Base-by-base conservation (phyloP, 2,888 invertebrate species). In the Frankliniella fusca region DNA sequence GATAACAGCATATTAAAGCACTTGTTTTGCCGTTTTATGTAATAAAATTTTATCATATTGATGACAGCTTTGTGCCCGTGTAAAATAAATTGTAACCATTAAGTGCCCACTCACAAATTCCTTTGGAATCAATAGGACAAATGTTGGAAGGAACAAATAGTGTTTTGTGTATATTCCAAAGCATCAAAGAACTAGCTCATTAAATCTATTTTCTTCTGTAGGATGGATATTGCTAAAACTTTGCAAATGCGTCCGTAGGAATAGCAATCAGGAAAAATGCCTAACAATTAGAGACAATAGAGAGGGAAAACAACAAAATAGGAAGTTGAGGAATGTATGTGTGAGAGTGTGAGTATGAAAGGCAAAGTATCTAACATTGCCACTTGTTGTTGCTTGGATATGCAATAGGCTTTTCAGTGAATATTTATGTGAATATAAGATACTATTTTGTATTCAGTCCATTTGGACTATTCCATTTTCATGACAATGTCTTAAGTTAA, bases 151-250 rank as follows among this genome's bases (percentile, higher is more conserved):
- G 38, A 38, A 38, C 38, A 38, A 38, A 38, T 38, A 38, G 3
- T 38, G 38, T 38, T 38, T 38, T 3, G 2, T 38, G 38, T 38
- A 2, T 5, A 3, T 3, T 5, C 38, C 38, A 38, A 38, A 38
- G 38, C 38, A 38, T 38, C 38, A 38, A 38, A 61, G 10, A 61
- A 20, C n/a, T 61, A 61, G 61, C n/a, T 15, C 61, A 20, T 54
- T 54, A 27, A 23, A 76, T 76, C 23, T 76, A 76, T 76, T 76
- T 76, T 76, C 70, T 76, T 76, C 70, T 27, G n/a, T 76, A 76
- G 70, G 27, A 76, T 76, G 27, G 23, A 12, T 38, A 38, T 38
- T 38, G 38, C 38, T 18, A n/a, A 61, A 18, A 61, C 20, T 61
- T 61, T n/a, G 61, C 70, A 23, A 12, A 27, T 27, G 70, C 70